A percentile compares a stretch with the other conserved stretches of the same genome.
phyloP scores from a whole-genome alignment of 2,797 vertebrate genomes.

The Arnoldichthys spilopterus region DNA sequence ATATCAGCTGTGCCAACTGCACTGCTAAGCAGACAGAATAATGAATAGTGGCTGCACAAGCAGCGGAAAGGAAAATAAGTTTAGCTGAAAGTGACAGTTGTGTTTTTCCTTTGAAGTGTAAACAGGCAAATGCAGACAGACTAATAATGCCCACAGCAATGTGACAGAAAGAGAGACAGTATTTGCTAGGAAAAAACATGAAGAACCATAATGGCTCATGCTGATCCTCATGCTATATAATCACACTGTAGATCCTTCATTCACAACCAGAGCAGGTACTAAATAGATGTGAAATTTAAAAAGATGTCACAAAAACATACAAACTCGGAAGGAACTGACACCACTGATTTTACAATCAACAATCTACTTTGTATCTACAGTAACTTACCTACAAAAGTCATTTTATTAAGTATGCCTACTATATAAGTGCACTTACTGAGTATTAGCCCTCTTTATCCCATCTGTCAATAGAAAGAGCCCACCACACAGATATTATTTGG shows the following conservation, averaged over 20 bases:
- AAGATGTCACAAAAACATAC: background rate
- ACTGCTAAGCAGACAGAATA: slow-evolving; percentile 12
- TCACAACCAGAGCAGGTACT: slow-evolving; percentile 24
- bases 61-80: slow-evolving; percentile 36
- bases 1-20: slow-evolving; percentile 2
- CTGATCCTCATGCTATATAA: background rate
- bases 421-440: background rate
- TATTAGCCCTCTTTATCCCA: background rate
- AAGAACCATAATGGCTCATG: slow-evolving; percentile 10
- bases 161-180: background rate
- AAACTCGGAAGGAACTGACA: background rate
- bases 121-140: slow-evolving; percentile 14
- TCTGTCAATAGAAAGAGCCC: background rate
- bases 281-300: slow-evolving; percentile 4
- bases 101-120: slow-evolving; percentile 26
- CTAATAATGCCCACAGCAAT: slow-evolving; percentile 4
- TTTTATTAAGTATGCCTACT: background rate
- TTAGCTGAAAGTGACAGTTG: background rate
- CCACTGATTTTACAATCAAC: background rate
- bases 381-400: background rate
- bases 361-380: background rate
- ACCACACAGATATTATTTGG: background rate
- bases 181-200: slow-evolving; percentile 44
- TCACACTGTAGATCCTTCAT: background rate
- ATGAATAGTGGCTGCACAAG: slow-evolving; percentile 12